phyloP scores from a whole-genome alignment of 2,888 invertebrate species.

The Mythimna impura region DNA sequence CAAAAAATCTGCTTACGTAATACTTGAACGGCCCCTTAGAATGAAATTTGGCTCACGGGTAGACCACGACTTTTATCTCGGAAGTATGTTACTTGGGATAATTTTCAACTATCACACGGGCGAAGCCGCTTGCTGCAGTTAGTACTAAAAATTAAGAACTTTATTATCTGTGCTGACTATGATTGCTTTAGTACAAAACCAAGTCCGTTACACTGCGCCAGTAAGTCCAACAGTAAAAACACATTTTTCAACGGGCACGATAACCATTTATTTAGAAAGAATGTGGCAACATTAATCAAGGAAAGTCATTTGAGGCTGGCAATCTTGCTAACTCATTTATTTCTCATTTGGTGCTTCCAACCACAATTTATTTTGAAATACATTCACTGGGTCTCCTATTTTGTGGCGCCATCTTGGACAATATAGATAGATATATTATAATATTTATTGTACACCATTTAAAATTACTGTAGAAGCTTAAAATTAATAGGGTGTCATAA shows the following conservation, averaged over 20 bases:
- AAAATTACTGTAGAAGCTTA: no score
- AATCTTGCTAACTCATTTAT: conserved; percentile 67
- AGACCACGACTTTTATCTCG: no score
- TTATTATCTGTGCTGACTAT: not conserved
- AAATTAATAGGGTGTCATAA: no score
- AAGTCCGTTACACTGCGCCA: not conserved
- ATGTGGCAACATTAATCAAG: conserved; percentile 64
- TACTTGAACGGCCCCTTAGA: no score
- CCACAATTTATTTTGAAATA: conserved; percentile 63
- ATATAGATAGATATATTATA: no score
- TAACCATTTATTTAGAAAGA: conserved; percentile 55
- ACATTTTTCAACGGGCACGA: conserved; percentile 52
- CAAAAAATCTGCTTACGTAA: no score
- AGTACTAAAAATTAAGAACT: no score
- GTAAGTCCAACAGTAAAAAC: conserved; percentile 17
- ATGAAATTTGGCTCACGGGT: no score
- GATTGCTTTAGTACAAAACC: not conserved
- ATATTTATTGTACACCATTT: no score
- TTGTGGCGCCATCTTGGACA: conserved; percentile 19
- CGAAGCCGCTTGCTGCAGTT: no score
- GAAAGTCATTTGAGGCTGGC: conserved; percentile 63
- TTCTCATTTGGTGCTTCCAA: conserved; percentile 61
- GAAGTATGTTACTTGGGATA: no score
- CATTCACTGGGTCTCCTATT: conserved; percentile 32
- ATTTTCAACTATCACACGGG: no score